These are phyloP conservation scores for Ceratosolen fusciceps DNA, from an alignment of 1,140 invertebrate species.

Conservation along the genomic window DNA sequence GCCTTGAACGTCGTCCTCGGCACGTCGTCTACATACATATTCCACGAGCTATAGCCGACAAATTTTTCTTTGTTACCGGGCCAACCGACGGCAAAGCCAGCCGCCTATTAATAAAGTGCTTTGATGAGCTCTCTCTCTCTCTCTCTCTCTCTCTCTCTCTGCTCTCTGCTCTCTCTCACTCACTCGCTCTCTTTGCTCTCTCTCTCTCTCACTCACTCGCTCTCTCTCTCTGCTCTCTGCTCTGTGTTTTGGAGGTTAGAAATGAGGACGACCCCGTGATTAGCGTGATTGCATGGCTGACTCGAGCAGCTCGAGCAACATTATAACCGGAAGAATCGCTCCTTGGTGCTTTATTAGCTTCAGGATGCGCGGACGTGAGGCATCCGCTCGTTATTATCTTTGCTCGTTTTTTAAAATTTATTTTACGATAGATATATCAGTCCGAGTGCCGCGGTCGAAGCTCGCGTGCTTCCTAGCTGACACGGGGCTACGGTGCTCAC, in stretches of 20 bases:
- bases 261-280: neutral
- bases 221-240: too few species aligned
- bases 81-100: too few species aligned
- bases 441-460: too few species aligned
- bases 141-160: neutral
- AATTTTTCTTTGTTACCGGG: constrained; percentile 36
- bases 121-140: constrained; percentile 7
- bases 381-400: neutral
- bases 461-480: too few species aligned
- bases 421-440: too few species aligned
- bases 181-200: too few species aligned
- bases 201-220: too few species aligned
- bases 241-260: too few species aligned
- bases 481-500: too few species aligned
- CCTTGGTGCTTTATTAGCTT: neutral
- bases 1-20: constrained; percentile 15
- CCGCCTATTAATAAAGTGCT: neutral
- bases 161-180: neutral
- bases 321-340: neutral
- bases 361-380: neutral
- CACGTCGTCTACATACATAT: neutral
- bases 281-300: neutral
- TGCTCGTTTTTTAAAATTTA: too few species aligned
- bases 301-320: neutral
- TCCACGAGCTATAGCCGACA: constrained; percentile 17